These are phyloP conservation scores for Rhynchonycteris naso DNA, from an alignment of 2,797 vertebrate genomes.

Conservation along the genomic window DNA sequence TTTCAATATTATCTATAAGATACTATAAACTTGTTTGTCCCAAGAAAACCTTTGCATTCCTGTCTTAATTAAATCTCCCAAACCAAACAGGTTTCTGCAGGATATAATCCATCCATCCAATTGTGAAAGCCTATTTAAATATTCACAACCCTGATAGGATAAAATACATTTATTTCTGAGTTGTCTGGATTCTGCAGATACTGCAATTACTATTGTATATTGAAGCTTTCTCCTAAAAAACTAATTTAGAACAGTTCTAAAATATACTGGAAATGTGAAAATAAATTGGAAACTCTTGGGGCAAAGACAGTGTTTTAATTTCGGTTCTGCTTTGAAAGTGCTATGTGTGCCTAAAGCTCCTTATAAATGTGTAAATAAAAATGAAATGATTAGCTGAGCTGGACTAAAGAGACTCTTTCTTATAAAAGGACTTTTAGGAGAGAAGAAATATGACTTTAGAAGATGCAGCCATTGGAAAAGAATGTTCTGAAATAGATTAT, in stretches of 20 bases:
- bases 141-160: conserved; percentile 73
- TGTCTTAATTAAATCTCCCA: conserved; percentile 80
- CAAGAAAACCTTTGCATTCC: conserved; percentile 70
- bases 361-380: conserved; percentile 77
- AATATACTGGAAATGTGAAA: conserved; percentile 71
- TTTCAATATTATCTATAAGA: conserved; percentile 71
- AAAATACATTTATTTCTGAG: conserved; percentile 77
- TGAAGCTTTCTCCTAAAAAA: conserved; percentile 68
- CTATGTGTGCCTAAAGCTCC: conserved; percentile 5
- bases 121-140: conserved; percentile 80
- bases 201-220: conserved; percentile 66
- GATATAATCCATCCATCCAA: conserved; percentile 77
- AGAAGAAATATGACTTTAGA: conserved; percentile 55
- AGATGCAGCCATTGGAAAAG: conserved; percentile 36
- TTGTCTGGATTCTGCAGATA: conserved; percentile 77
- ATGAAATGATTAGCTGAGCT: conserved; percentile 67
- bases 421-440: conserved; percentile 34
- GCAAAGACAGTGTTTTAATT: conserved; percentile 69
- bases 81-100: conserved; percentile 68
- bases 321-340: conserved; percentile 54
- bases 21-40: conserved; percentile 74
- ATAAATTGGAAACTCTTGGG: conserved; percentile 67
- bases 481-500: neutral
- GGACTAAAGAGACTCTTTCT: conserved; percentile 44
- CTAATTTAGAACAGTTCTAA: conserved; percentile 69